Percentiles rank a stretch among this genome's conserved stretches.
Evolutionary conservation across 2,888 invertebrate genomes (phyloP).

Genomic region (Theodoxus fluviatilis): DNA sequence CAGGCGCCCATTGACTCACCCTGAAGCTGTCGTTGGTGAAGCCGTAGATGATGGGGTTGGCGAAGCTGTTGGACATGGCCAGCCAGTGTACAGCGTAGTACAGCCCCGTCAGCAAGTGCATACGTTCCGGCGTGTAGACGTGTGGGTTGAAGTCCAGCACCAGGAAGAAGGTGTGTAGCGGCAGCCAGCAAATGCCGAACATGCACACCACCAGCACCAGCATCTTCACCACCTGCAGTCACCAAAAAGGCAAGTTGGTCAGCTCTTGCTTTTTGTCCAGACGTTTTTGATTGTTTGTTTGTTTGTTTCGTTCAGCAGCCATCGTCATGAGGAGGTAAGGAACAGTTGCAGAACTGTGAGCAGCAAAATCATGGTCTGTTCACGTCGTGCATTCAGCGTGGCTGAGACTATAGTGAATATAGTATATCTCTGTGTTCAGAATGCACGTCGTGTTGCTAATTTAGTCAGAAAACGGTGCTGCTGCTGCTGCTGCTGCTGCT

Average conservation of each 20-base stretch:
- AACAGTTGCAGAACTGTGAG: no score
- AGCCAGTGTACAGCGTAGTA: conserved; percentile 49
- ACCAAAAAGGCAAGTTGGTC: neutral
- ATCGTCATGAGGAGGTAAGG: no score
- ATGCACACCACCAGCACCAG: conserved; percentile 54
- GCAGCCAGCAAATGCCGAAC: conserved; percentile 56
- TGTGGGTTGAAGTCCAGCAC: conserved; percentile 45
- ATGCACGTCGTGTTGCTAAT: no score
- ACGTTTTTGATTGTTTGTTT: no score
- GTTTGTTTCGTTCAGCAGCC: no score
- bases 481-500: no score
- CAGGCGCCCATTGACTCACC: conserved; percentile 42
- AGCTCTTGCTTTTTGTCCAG: no score
- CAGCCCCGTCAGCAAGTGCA: conserved; percentile 13
- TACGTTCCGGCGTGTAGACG: conserved; percentile 12
- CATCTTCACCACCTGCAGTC: conserved; percentile 56
- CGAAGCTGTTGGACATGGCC: conserved; percentile 61
- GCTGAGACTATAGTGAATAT: no score
- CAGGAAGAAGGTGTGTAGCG: conserved; percentile 49
- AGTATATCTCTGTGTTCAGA: no score
- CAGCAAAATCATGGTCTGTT: no score
- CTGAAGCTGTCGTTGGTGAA: conserved; percentile 58
- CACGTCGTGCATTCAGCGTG: no score
- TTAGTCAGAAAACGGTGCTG: no score
- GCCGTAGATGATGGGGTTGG: conserved; percentile 58